Percentiles rank a stretch among this genome's conserved stretches.
Evolutionary conservation across 2,888 invertebrate genomes (phyloP).

Genomic region (Cosmia pyralina): DNA sequence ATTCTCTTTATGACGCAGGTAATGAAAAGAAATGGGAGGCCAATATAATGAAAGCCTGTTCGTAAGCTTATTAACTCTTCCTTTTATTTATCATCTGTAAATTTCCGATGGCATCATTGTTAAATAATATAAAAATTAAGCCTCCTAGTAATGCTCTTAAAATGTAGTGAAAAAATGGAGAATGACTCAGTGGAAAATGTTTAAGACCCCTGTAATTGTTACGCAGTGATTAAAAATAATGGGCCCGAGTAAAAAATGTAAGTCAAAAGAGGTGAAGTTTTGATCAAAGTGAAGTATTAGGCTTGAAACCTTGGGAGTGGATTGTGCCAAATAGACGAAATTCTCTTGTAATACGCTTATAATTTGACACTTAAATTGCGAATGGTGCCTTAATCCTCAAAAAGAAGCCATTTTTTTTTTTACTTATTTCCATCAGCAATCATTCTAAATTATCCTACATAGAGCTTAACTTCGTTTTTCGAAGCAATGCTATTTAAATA

Average conservation of each 20-base stretch:
- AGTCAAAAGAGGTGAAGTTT: constrained; percentile 40
- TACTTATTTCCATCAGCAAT: background rate
- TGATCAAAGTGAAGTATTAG: constrained; percentile 34
- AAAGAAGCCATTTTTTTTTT: constrained; percentile 7
- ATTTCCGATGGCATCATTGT: constrained; percentile 68
- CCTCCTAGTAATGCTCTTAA: constrained; percentile 56
- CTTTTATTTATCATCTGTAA: constrained; percentile 71
- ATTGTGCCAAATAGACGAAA: constrained; percentile 29
- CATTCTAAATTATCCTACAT: background rate
- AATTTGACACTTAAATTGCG: constrained; percentile 37
- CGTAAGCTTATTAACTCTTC: constrained; percentile 84
- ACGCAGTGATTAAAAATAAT: constrained; percentile 39
- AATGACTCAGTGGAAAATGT: constrained; percentile 44
- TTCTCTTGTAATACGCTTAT: constrained; percentile 24
- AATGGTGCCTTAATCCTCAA: background rate
- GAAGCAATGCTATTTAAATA: background rate
- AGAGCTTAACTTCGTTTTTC: background rate
- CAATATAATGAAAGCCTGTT: constrained; percentile 78
- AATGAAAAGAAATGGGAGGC: constrained; percentile 84
- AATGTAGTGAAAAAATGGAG: constrained; percentile 19
- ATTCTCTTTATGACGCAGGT: constrained; percentile 79
- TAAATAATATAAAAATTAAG: constrained; percentile 67
- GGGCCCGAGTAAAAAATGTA: constrained; percentile 10
- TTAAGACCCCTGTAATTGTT: constrained; percentile 25
- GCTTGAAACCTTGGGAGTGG: background rate